These are phyloP conservation scores for Pangasius djambal DNA, from an alignment of 2,797 vertebrate species.

Conservation along the genomic window DNA sequence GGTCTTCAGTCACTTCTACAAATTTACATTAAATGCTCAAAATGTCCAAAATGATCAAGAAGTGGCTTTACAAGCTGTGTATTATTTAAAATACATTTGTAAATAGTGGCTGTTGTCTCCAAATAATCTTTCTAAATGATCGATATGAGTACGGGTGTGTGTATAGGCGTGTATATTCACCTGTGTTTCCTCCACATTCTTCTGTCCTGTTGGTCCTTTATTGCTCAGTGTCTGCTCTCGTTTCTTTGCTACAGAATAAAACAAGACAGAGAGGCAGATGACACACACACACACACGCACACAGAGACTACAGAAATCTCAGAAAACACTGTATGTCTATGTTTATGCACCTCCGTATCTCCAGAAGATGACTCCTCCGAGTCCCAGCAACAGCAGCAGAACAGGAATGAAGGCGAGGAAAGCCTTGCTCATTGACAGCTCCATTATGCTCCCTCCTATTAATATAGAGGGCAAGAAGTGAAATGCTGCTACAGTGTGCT, in stretches of 20 bases:
- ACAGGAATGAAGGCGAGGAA: not conserved
- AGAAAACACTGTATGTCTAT: not conserved
- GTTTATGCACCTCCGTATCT: not conserved
- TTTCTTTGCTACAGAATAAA: not conserved
- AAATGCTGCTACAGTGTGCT: not conserved
- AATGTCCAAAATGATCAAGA: not conserved
- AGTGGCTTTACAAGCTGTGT: not conserved
- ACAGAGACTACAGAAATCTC: not conserved
- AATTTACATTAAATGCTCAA: not conserved
- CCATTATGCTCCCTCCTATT: accelerated
- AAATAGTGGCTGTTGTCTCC: not conserved
- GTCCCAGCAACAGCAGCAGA: constrained; percentile 9
- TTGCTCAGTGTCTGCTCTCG: not conserved
- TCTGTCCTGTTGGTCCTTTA: not conserved
- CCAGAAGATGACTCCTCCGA: constrained; percentile 4
- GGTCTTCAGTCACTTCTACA: not conserved
- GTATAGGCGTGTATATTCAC: not conserved
- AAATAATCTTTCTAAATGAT: not conserved
- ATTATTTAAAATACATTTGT: not conserved
- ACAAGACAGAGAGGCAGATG: not conserved
- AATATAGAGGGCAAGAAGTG: not conserved
- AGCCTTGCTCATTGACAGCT: not conserved
- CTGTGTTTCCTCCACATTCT: not conserved
- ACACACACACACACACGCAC: not conserved
- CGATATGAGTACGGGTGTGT: not conserved